Evolutionary conservation across 2,888 invertebrate species (phyloP), one percentile per base, ranked within the genome.

Genomic region (Trachelus tabidus): DNA sequence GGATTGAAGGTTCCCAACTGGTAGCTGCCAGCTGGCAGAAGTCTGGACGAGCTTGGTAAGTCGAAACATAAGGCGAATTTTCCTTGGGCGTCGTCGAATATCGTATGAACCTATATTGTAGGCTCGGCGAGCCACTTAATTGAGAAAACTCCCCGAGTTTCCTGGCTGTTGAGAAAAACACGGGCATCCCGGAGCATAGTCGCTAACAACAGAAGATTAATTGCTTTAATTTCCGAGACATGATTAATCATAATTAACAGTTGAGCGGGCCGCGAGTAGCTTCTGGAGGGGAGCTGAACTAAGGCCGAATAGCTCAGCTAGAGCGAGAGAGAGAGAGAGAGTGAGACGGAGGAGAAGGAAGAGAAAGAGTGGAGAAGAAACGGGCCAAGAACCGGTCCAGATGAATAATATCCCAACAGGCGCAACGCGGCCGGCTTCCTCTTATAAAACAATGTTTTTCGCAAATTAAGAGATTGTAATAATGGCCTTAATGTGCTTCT

Each of bases 221-320:
- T 90, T 86, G 88, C 88, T 88, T 89, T 89, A 89, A 90, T 90
- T 90, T 90, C 89, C 89, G 87, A 86, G 89, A 86, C 86, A 87
- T 87, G 88, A 90, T 90, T 90, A 89, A 90, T 90, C 89, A 89
- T 89, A 90, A 90, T 90, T 90, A 90, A 89, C 89, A 88, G 84
- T 81, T 83, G 68, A 68, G 23, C 31, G 33, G 33, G 6, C 68
- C 12, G 34, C 34, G 37, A 71, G 71, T 68, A 30, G 35, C 34
- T 30, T 12, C 23, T 15, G 73, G 37, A 76, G 73, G 33, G 23
- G 69, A 69, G 69, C 35, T 4, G 68, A 30, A 40, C 31, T 35
- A 31, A n/a, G 11, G 34, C 15, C 33, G 23, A 69, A 40, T 73
- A 73, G 68, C 33, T 37, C 37, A 30, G 34, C 23, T 11, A 68